These are phyloP conservation scores for Diarsia dahlii DNA, from an alignment of 2,888 invertebrate species.

Conservation along the genomic window DNA sequence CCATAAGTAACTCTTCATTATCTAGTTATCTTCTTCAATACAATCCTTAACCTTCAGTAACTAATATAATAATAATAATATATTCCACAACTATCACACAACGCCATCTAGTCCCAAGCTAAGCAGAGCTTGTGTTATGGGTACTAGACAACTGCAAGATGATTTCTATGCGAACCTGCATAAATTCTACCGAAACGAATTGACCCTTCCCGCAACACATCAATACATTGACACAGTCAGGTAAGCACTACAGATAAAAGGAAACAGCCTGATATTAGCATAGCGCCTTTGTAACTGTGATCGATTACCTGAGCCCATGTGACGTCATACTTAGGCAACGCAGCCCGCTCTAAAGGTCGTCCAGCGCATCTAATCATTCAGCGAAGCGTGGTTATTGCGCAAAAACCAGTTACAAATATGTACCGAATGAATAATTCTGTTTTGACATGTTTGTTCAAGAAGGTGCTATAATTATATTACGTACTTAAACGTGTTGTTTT, in stretches of 20 bases:
- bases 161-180: neutral
- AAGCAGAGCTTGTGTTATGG: too few relatives aligned
- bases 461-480: slow-evolving; percentile 65
- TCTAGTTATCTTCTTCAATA: neutral
- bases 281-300: slow-evolving; percentile 68
- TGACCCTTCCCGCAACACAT: neutral
- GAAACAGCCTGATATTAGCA: slow-evolving; percentile 62
- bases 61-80: too few relatives aligned
- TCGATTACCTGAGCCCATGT: slow-evolving; percentile 67
- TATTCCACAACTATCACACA: too few relatives aligned
- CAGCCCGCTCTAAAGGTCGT: slow-evolving; percentile 73
- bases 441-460: slow-evolving; percentile 62
- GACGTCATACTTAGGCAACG: slow-evolving; percentile 68
- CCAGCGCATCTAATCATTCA: slow-evolving; percentile 82
- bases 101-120: too few relatives aligned
- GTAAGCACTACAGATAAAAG: slow-evolving; percentile 29
- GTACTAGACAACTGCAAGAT: too few relatives aligned
- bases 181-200: neutral
- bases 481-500: slow-evolving; percentile 42
- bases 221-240: slow-evolving; percentile 1
- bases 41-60: neutral
- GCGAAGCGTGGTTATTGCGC: slow-evolving; percentile 75
- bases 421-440: slow-evolving; percentile 60
- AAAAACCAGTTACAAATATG: slow-evolving; percentile 71
- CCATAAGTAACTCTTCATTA: neutral